Evolutionary conservation across 1,140 invertebrate genomes (phyloP).

Genomic region (Araneus ventricosus): DNA sequence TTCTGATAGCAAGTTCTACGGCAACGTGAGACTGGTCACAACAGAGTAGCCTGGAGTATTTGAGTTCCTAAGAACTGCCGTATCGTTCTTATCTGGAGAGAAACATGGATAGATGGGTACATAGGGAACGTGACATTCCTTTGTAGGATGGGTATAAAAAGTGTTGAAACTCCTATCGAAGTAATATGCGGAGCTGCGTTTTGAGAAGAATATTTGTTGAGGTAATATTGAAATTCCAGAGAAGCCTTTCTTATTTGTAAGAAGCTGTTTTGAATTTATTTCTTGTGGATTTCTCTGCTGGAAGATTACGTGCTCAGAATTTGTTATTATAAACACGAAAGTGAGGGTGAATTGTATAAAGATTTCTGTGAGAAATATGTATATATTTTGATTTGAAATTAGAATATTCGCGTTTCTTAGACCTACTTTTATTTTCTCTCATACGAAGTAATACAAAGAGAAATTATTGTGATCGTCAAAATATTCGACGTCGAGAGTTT

Average conservation of each 20-base stretch:
- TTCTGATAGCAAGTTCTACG: neutral
- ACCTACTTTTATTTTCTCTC: no score
- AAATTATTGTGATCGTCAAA: no score
- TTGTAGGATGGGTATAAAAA: neutral
- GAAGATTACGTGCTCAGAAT: neutral
- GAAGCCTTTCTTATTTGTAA: constrained; percentile 1
- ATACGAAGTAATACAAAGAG: no score
- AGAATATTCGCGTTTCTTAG: no score
- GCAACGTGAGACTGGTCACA: neutral
- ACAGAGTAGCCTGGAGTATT: neutral
- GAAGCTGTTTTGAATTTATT: neutral
- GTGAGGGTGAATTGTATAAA: no score
- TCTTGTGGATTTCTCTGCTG: neutral
- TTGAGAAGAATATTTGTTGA: neutral
- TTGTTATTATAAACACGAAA: neutral
- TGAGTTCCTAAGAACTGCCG: neutral
- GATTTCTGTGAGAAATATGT: no score
- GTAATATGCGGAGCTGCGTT: neutral
- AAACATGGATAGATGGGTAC: neutral
- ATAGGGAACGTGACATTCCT: constrained; percentile 37
- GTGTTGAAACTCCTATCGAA: neutral
- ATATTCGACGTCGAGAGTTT: no score
- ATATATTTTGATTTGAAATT: no score
- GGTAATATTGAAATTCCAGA: neutral
- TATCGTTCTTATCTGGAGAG: neutral